Evolutionary conservation across 2,888 invertebrate species (phyloP).

Genomic region (Gnatocerus cornutus): DNA sequence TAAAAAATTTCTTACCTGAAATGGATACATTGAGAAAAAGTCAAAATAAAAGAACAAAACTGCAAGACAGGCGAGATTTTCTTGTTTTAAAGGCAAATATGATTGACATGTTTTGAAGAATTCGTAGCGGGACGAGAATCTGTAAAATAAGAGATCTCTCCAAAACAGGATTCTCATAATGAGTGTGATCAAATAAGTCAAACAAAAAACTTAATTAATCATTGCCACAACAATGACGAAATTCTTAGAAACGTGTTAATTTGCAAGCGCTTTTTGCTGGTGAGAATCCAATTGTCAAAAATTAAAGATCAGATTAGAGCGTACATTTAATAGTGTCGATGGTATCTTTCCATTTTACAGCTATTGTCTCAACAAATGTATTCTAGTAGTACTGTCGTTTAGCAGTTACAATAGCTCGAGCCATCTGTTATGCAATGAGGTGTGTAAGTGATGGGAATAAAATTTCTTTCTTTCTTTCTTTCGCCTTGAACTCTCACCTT

Average conservation of each 20-base stretch:
- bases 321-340: slow-evolving; percentile 9
- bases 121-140: no score
- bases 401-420: slow-evolving; percentile 36
- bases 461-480: slow-evolving; percentile 52
- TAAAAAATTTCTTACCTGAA: no score
- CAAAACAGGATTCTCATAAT: slow-evolving; percentile 20
- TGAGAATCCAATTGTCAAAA: slow-evolving; percentile 16
- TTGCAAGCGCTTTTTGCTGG: neutral
- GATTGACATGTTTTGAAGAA: no score
- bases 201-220: slow-evolving; percentile 26
- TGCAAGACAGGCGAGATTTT: no score
- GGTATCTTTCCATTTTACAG: slow-evolving; percentile 1
- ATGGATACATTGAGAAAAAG: no score
- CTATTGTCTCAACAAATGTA: slow-evolving; percentile 36
- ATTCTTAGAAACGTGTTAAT: slow-evolving; percentile 7
- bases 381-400: slow-evolving; percentile 41
- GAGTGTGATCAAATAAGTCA: slow-evolving; percentile 15
- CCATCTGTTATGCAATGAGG: slow-evolving; percentile 51
- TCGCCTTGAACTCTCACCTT: slow-evolving; percentile 52
- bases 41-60: no score
- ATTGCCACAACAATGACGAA: slow-evolving; percentile 25
- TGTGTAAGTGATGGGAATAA: slow-evolving; percentile 49
- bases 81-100: no score
- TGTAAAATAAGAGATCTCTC: slow-evolving; percentile 18
- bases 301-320: slow-evolving; percentile 9